phyloP scores from a whole-genome alignment of 2,888 invertebrate species.

The Andricus quercusramuli region DNA sequence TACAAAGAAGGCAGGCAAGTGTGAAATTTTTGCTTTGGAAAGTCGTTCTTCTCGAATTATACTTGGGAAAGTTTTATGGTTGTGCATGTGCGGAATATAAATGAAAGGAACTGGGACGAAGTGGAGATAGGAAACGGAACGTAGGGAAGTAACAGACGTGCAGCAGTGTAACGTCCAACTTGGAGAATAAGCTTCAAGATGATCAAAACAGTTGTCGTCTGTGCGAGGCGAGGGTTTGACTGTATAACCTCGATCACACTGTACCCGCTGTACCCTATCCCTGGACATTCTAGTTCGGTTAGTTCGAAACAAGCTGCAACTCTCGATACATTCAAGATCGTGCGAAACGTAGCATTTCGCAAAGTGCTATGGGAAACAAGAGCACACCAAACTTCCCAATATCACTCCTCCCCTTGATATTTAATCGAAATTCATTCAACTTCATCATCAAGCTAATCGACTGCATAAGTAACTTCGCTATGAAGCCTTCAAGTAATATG shows the following conservation, averaged over 20 bases:
- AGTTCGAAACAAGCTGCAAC: slow-evolving; percentile 39
- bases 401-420: neutral
- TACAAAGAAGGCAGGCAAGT: slow-evolving; percentile 24
- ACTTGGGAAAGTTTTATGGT: slow-evolving; percentile 34
- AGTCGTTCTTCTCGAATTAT: slow-evolving; percentile 39
- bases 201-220: slow-evolving; percentile 41
- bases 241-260: slow-evolving; percentile 36
- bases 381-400: slow-evolving; percentile 28
- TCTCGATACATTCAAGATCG: slow-evolving; percentile 38
- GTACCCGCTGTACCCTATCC: slow-evolving; percentile 21
- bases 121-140: slow-evolving; percentile 13
- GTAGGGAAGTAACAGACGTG: slow-evolving; percentile 37
- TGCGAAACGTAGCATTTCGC: slow-evolving; percentile 13
- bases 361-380: slow-evolving; percentile 34
- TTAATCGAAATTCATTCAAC: slow-evolving; percentile 36
- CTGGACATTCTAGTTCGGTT: slow-evolving; percentile 37
- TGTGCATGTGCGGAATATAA: slow-evolving; percentile 38
- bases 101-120: slow-evolving; percentile 26
- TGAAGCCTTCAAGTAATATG: neutral
- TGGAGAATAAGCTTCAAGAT: slow-evolving; percentile 39
- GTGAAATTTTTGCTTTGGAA: slow-evolving; percentile 32
- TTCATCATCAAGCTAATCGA: slow-evolving; percentile 8
- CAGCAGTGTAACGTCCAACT: slow-evolving; percentile 32
- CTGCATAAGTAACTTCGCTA: neutral
- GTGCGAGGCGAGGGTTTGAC: slow-evolving; percentile 16